Evolutionary conservation across 2,888 invertebrate genomes (phyloP), one percentile per base, ranked within the genome.

Genomic region (Hirtodrosophila alboralis): DNA sequence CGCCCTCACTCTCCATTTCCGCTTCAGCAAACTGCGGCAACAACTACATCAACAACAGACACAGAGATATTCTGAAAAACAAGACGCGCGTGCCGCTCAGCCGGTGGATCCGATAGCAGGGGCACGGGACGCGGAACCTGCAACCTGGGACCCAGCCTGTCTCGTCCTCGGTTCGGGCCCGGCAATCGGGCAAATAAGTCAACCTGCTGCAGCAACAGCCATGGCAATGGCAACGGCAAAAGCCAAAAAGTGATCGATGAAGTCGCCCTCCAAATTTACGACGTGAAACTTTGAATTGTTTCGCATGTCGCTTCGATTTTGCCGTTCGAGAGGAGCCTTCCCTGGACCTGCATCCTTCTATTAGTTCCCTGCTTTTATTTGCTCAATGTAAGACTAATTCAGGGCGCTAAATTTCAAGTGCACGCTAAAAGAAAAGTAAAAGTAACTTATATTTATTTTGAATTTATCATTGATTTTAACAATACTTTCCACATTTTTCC

Each of bases 271-370:
- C 71, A 81, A 88, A 90, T 90, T 89, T 89, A 89, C 87, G 89
- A 90, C 86, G 89, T 90, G 89, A 87, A 88, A 90, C 88, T 88
- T 88, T 83, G 85, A 84, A 87, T 87, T 84, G 86, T 85, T 85
- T 77, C 79, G 74, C 83, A 86, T 84, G 83, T 86, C 86, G 84
- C 68, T 84, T 86, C 79, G 85, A 79, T 79, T 81, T 86, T 85
- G 63, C 75, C 58, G 57, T 23, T 61, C 72, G 69, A 66, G 37
- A 45, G 48, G 43, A 54, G 56, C 34, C 44, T 51, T 31, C 53
- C 38, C 13, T 26, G 16, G 27, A 5, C 41, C 28, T 10, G 13
- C 38, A 31, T 30, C 14, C 44, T 44, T 13, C 12, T 6, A 6
- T 9, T 27, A 10, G 5, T n/a, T 21, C 9, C 6, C 26, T 18